Percentiles rank a stretch among this genome's conserved stretches.
Evolutionary conservation across 2,888 invertebrate genomes (phyloP).

Genomic region (Diadegma fenestrale): DNA sequence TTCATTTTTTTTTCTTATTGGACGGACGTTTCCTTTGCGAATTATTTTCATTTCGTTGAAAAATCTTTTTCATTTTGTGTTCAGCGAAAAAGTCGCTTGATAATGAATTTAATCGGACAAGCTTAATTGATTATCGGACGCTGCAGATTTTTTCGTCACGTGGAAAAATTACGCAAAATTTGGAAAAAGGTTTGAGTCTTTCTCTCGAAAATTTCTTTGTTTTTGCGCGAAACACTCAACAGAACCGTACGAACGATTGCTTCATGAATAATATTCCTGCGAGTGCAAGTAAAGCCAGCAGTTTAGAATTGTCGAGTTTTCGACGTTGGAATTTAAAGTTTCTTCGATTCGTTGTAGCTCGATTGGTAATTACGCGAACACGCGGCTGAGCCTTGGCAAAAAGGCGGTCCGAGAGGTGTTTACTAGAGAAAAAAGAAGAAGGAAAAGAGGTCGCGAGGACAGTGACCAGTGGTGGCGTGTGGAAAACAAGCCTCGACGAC

Average conservation of each 20-base stretch:
- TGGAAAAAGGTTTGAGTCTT: too few species aligned
- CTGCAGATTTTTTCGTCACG: not conserved
- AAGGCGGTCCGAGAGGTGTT: slow-evolving; percentile 36
- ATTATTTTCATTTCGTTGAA: slow-evolving; percentile 49
- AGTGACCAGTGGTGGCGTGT: slow-evolving; percentile 51
- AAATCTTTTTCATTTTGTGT: slow-evolving; percentile 32
- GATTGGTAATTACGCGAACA: slow-evolving; percentile 60
- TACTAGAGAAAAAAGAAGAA: slow-evolving; percentile 48
- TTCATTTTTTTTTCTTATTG: slow-evolving; percentile 39
- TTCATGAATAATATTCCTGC: slow-evolving; percentile 29
- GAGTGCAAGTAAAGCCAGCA: slow-evolving; percentile 19
- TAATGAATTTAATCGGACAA: slow-evolving; percentile 47
- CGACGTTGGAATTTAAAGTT: slow-evolving; percentile 61
- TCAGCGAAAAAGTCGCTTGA: slow-evolving; percentile 36
- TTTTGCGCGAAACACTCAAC: not conserved
- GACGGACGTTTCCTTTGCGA: slow-evolving; percentile 37
- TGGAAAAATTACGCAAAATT: too few species aligned
- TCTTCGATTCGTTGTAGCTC: slow-evolving; percentile 46
- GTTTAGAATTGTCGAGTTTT: slow-evolving; percentile 29
- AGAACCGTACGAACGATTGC: not conserved
- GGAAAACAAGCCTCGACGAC: slow-evolving; percentile 52
- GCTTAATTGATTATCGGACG: slow-evolving; percentile 6
- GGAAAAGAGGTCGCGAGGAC: slow-evolving; percentile 65
- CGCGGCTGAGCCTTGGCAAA: slow-evolving; percentile 46
- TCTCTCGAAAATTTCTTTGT: too few species aligned